A percentile compares a stretch with the other conserved stretches of the same genome.
These are phyloP conservation scores for Diadumene lineata DNA, from an alignment of 92 coral and sea anemone species.

Conservation along the genomic window DNA sequence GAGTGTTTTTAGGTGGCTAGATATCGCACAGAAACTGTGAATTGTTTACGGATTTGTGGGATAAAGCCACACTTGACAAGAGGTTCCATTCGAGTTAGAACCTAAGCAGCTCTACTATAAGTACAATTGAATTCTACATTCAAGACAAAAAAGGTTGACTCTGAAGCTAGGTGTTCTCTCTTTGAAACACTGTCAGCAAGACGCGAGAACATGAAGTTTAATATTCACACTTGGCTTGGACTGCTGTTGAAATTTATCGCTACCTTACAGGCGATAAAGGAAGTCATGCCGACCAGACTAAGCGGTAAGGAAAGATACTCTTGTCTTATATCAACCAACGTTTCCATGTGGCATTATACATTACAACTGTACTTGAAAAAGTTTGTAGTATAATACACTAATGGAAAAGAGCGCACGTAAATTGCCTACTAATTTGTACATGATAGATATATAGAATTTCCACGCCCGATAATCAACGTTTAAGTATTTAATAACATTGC, in stretches of 20 bases:
- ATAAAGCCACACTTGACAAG: constrained; percentile 9
- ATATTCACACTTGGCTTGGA: constrained; percentile 6
- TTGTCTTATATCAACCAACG: constrained; percentile 3
- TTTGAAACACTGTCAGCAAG: not conserved
- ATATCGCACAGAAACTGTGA: not conserved
- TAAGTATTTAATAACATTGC: constrained; percentile 10
- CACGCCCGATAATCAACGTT: constrained; percentile 13
- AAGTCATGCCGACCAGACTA: constrained; percentile 6
- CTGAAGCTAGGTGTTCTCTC: not conserved
- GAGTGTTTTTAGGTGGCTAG: constrained; percentile 4
- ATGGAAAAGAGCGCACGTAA: not conserved
- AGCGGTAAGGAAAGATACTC: constrained; percentile 30
- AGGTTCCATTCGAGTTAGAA: not conserved
- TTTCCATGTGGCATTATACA: constrained; percentile 1
- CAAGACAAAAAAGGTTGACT: not conserved
- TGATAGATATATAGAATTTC: constrained; percentile 8
- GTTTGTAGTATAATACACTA: not conserved
- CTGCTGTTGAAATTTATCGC: not conserved
- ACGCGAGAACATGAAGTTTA: not conserved
- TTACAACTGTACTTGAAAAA: not conserved
- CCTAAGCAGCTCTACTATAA: too few species aligned
- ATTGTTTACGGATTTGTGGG: constrained; percentile 17
- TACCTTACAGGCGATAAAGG: constrained; percentile 12
- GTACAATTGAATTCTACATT: too few species aligned
- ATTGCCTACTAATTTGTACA: not conserved